Percentiles rank a stretch among this genome's conserved stretches.
Conservation (phyloP, 2,888 invertebrate species). For the Leistus spinibarbis region DNA sequence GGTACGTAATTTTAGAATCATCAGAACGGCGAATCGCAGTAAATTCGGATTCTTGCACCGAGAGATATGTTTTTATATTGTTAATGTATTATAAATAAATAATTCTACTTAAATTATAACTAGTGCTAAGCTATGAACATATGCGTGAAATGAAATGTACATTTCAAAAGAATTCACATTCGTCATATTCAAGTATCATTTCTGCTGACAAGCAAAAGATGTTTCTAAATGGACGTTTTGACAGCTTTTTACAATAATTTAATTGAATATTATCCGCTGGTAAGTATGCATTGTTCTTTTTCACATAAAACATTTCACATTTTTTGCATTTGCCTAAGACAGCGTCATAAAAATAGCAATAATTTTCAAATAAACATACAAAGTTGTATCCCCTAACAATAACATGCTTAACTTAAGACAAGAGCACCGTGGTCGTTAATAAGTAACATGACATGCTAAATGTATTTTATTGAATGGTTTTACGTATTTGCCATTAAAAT, state of each 20-base stretch:
- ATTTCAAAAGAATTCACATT: not conserved
- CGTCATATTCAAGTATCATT: not conserved
- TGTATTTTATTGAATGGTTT: not conserved
- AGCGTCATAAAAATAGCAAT: conserved; percentile 1
- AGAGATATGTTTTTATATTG: no score
- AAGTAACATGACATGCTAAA: not conserved
- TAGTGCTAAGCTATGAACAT: not conserved
- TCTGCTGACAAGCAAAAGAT: not conserved
- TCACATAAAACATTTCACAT: not conserved
- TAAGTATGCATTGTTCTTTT: not conserved
- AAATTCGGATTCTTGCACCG: no score
- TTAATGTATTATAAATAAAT: not conserved
- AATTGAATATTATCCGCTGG: not conserved
- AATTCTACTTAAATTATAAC: not conserved
- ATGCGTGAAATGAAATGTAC: not conserved
- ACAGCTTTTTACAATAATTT: not conserved
- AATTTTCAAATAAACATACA: not conserved
- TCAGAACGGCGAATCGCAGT: no score
- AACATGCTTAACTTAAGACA: not conserved
- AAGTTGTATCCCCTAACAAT: not conserved
- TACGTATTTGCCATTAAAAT: not conserved
- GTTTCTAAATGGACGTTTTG: not conserved
- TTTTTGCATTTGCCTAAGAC: not conserved
- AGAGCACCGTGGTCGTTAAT: not conserved
- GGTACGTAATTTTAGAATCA: no score